Conservation (phyloP, 2,888 invertebrate genomes). For the Tenthredo distinguenda region DNA sequence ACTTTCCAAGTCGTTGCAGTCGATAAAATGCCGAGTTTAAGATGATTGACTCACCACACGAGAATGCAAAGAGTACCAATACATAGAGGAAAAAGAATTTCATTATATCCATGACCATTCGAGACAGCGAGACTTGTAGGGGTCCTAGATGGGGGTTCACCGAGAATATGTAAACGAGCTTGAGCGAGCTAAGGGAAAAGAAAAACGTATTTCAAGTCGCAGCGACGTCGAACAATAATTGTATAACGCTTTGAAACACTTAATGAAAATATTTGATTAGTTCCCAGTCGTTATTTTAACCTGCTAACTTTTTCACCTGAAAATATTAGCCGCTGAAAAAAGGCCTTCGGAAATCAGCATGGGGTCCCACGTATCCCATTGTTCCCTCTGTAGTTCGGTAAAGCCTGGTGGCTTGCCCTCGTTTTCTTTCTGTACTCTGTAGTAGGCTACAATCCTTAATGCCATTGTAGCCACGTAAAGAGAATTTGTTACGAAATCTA, state of each 20-base stretch:
- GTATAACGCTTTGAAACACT: not conserved
- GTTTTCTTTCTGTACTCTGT: conserved; percentile 93
- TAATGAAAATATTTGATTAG: conserved; percentile 28
- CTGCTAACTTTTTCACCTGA: conserved; percentile 79
- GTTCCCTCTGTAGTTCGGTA: conserved; percentile 87
- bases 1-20: not conserved
- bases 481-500: conserved; percentile 99
- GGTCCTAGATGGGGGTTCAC: conserved; percentile 98
- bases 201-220: conserved; percentile 7
- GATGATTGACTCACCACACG: conserved; percentile 87
- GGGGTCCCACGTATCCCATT: conserved; percentile 99
- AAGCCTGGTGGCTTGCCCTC: conserved; percentile 83
- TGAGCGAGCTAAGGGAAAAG: conserved; percentile 88
- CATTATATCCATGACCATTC: conserved; percentile 97
- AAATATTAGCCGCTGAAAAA: conserved; percentile 99
- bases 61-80: conserved; percentile 95
- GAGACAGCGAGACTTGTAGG: conserved; percentile 95
- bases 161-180: conserved; percentile 98
- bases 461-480: conserved; percentile 98
- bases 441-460: conserved; percentile 95
- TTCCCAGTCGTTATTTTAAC: not conserved
- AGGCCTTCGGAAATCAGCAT: conserved; percentile 97
- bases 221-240: not conserved
- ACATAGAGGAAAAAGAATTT: conserved; percentile 97
- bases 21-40: not conserved